Conservation (phyloP, 2,797 vertebrate species). For the Sebastes reedi region DNA sequence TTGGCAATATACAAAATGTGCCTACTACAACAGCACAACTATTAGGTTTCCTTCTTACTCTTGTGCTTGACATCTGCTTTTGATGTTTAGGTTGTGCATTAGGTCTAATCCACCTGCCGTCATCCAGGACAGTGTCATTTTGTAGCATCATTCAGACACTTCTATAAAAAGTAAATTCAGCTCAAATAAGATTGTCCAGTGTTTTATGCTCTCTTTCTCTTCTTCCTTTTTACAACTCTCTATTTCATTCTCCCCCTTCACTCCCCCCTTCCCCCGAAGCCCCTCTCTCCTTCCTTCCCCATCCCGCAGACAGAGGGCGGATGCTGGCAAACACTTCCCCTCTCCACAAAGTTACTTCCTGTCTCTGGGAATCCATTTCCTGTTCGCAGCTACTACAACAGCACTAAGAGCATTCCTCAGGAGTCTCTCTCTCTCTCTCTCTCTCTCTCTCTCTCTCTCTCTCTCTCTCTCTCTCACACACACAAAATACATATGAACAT, state of each 20-base stretch:
- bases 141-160: background rate
- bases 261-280: background rate
- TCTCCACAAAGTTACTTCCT: constrained; percentile 79
- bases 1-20: background rate
- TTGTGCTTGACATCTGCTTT: background rate
- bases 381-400: constrained; percentile 67
- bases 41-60: background rate
- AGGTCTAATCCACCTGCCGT: background rate
- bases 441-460: background rate
- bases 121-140: background rate
- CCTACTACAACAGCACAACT: background rate
- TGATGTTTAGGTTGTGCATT: background rate
- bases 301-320: constrained; percentile 83
- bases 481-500: background rate
- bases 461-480: background rate
- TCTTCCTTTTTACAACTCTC: constrained; percentile 43
- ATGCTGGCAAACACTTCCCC: constrained; percentile 86
- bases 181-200: background rate
- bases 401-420: constrained; percentile 68
- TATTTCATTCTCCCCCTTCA: constrained; percentile 13
- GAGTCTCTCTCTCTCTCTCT: constrained; percentile 14
- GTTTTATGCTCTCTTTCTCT: background rate
- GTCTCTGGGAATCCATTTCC: constrained; percentile 83
- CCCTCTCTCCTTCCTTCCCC: constrained; percentile 66
- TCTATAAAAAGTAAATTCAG: background rate